Evolutionary conservation across 1,140 invertebrate species (phyloP).

Genomic region (Portunus trituberculatus): DNA sequence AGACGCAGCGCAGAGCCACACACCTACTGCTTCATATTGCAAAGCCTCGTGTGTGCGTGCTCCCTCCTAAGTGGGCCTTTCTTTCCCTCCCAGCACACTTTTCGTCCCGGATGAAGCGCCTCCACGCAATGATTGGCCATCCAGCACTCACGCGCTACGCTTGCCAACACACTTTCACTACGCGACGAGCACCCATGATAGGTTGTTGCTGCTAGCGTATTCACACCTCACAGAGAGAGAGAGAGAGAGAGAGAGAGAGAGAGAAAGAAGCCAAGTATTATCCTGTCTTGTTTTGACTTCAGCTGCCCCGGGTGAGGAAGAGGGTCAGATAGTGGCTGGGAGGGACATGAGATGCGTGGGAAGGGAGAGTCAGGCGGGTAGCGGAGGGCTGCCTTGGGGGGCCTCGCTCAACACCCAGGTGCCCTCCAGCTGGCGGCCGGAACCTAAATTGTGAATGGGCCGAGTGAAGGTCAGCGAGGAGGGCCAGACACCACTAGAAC

Average conservation of each 20-base stretch:
- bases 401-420: background rate
- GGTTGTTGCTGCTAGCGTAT: background rate
- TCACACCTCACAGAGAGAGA: background rate
- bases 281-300: background rate
- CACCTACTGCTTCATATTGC: background rate
- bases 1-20: background rate
- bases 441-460: slow-evolving; percentile 22
- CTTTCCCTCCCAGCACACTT: background rate
- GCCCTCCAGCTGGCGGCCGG: slow-evolving; percentile 3
- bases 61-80: background rate
- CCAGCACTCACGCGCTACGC: background rate
- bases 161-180: background rate
- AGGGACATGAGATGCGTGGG: background rate
- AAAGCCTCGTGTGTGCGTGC: background rate
- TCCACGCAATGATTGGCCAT: background rate
- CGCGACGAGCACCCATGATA: background rate
- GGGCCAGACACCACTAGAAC: background rate
- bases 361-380: background rate
- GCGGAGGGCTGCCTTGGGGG: background rate
- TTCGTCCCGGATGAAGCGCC: background rate
- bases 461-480: background rate
- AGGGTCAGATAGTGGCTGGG: background rate
- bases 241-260: background rate
- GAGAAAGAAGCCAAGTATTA: background rate
- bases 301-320: background rate